These are phyloP conservation scores for Cantharis rustica DNA, from an alignment of 2,888 invertebrate species.

Conservation along the genomic window DNA sequence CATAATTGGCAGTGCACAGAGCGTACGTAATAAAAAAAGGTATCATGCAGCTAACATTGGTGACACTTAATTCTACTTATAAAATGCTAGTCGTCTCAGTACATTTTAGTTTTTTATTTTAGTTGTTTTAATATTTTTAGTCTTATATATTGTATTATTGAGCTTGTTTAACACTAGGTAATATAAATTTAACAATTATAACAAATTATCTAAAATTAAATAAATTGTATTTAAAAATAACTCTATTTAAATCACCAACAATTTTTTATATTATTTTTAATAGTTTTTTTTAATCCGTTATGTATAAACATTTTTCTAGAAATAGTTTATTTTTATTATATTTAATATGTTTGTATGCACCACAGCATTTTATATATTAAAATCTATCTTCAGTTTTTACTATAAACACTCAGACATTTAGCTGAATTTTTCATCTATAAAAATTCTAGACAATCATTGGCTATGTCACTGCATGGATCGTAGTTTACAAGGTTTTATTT, in stretches of 20 bases:
- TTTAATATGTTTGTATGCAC: conserved; percentile 25
- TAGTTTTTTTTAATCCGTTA: conserved; percentile 14
- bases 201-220: conserved; percentile 26
- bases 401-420: conserved; percentile 28
- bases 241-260: conserved; percentile 28
- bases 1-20: conserved; percentile 33
- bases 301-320: conserved; percentile 30
- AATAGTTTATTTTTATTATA: conserved; percentile 21
- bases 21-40: conserved; percentile 29
- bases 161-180: conserved; percentile 23
- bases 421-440: conserved; percentile 21
- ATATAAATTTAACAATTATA: conserved; percentile 19
- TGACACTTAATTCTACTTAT: conserved; percentile 26
- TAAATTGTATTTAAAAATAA: conserved; percentile 28
- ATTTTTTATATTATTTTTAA: conserved; percentile 15
- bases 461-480: conserved; percentile 17
- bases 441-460: conserved; percentile 21
- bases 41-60: conserved; percentile 29
- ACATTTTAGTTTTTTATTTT: conserved; percentile 27
- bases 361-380: conserved; percentile 25
- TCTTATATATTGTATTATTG: conserved; percentile 27
- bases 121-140: conserved; percentile 22
- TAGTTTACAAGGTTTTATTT: conserved; percentile 9
- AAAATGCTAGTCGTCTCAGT: conserved; percentile 23
- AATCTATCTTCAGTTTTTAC: conserved; percentile 14